A percentile compares a stretch with the other conserved stretches of the same genome.
These are phyloP conservation scores for Aricia agestis DNA, from an alignment of 1,140 invertebrate species.

Conservation along the genomic window DNA sequence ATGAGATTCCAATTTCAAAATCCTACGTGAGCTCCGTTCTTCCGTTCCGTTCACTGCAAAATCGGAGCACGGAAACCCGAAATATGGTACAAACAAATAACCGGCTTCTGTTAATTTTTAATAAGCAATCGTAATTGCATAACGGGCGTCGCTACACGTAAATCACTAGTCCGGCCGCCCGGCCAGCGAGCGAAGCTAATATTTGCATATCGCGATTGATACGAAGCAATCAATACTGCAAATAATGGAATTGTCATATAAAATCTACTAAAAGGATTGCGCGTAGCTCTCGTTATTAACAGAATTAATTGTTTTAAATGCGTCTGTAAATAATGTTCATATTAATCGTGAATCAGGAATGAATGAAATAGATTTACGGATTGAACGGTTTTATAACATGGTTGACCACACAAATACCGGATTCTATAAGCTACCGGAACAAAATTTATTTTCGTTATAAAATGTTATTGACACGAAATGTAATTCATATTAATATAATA, in stretches of 20 bases:
- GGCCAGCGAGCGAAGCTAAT: slow-evolving; percentile 64
- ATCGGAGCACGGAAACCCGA: not conserved
- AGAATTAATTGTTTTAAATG: slow-evolving; percentile 50
- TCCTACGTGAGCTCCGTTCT: not conserved
- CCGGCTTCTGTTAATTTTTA: slow-evolving; percentile 57
- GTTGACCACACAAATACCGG: slow-evolving; percentile 18
- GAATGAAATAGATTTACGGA: slow-evolving; percentile 24
- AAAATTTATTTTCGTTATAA: slow-evolving; percentile 12
- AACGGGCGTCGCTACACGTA: slow-evolving; percentile 61
- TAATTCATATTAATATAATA: slow-evolving; percentile 6
- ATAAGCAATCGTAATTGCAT: slow-evolving; percentile 70
- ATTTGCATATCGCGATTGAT: slow-evolving; percentile 75
- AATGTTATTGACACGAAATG: slow-evolving; percentile 8
- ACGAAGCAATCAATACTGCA: slow-evolving; percentile 72
- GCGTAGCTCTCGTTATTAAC: slow-evolving; percentile 53
- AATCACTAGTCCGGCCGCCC: slow-evolving; percentile 55
- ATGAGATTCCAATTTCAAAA: not conserved
- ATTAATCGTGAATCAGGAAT: slow-evolving; percentile 26
- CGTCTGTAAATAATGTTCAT: slow-evolving; percentile 34
- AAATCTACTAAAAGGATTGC: slow-evolving; percentile 64
- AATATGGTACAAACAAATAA: slow-evolving; percentile 27
- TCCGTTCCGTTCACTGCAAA: not conserved
- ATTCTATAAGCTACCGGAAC: slow-evolving; percentile 16
- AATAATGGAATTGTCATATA: slow-evolving; percentile 71
- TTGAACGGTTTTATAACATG: slow-evolving; percentile 18